Conservation (phyloP, 2,113 vertebrate species). For the Nibea albiflora region DNA sequence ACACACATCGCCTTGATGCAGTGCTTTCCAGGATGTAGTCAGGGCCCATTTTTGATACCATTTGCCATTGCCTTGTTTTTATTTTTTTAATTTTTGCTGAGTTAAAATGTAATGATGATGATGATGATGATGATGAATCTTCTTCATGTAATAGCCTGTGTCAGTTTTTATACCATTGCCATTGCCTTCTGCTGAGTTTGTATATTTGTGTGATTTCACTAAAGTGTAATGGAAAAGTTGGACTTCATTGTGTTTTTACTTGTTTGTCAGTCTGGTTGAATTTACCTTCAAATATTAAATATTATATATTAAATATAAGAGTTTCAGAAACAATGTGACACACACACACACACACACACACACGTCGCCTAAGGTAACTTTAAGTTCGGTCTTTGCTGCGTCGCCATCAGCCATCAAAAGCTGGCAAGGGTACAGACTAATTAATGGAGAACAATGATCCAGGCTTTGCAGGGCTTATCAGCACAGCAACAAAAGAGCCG, state of each 20-base stretch:
- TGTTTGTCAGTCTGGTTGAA: too few species aligned
- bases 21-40: constrained; percentile 67
- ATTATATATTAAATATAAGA: too few species aligned
- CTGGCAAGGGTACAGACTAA: constrained; percentile 58
- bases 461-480: constrained; percentile 45
- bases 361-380: too few species aligned
- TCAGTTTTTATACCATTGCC: constrained; percentile 81
- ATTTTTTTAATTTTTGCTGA: constrained; percentile 68
- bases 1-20: constrained; percentile 48
- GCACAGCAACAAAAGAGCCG: constrained; percentile 28
- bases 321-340: too few species aligned
- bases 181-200: constrained; percentile 82
- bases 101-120: constrained; percentile 72
- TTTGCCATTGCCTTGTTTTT: constrained; percentile 80
- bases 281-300: too few species aligned
- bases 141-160: constrained; percentile 78
- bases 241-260: constrained; percentile 32
- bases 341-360: not conserved
- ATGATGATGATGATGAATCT: constrained; percentile 58
- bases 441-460: constrained; percentile 68
- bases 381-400: not conserved
- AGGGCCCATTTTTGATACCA: constrained; percentile 71
- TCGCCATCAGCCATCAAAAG: constrained; percentile 6
- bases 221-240: constrained; percentile 77
- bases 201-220: constrained; percentile 83